phyloP scores from a whole-genome alignment of 2,797 vertebrate genomes.

The Peromyscus melanophrys region DNA sequence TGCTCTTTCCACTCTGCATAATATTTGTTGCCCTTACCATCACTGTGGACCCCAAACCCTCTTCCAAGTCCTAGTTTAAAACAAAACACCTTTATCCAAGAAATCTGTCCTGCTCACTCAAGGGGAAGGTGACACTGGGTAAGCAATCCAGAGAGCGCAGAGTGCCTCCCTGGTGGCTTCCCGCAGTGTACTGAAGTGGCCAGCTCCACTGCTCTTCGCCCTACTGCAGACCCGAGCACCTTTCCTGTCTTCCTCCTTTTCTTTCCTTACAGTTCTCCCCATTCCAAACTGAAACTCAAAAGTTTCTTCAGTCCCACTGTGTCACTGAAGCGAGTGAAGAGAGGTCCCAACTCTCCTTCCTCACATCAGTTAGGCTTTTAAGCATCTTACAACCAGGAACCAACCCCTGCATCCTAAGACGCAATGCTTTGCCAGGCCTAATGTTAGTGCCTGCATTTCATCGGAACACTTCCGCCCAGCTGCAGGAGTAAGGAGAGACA shows the following conservation, averaged over 20 bases:
- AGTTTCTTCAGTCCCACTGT: background rate
- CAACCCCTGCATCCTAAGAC: background rate
- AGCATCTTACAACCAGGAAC: conserved; percentile 35
- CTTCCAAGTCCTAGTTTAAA: background rate
- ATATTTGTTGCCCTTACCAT: background rate
- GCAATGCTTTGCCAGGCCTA: background rate
- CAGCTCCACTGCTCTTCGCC: too few relatives aligned
- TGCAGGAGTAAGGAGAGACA: conserved; percentile 1
- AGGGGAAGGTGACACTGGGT: background rate
- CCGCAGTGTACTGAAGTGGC: background rate
- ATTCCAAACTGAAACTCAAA: conserved; percentile 20
- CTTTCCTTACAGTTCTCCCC: conserved; percentile 28
- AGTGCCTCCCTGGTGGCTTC: background rate
- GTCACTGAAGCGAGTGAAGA: background rate
- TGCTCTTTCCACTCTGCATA: background rate
- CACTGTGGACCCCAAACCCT: background rate
- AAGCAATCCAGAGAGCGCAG: background rate
- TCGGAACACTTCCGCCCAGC: background rate
- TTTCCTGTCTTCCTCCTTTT: background rate
- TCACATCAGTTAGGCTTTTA: background rate
- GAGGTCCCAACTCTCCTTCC: background rate
- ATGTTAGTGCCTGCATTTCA: background rate
- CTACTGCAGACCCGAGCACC: background rate
- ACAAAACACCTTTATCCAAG: conserved; percentile 30
- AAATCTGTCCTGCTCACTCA: conserved; percentile 24